Evolutionary conservation across 2,797 vertebrate genomes (phyloP).

Genomic region (Takifugu rubripes): DNA sequence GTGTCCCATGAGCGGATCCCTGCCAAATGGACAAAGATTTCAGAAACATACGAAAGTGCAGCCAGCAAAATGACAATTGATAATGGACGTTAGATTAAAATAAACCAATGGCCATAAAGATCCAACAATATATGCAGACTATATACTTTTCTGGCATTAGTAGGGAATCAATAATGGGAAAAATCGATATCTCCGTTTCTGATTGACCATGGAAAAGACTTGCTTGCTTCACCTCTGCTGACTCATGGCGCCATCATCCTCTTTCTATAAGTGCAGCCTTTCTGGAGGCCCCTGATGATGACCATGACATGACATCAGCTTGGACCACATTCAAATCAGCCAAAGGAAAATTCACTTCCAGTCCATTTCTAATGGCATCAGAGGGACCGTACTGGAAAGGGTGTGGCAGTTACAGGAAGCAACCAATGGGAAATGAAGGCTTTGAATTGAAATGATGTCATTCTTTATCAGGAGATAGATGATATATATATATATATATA

Average conservation of each 20-base stretch:
- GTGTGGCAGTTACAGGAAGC: neutral
- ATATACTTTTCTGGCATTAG: conserved; percentile 30
- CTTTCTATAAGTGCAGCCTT: neutral
- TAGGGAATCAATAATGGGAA: conserved; percentile 63
- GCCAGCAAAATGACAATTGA: neutral
- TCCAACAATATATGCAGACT: conserved; percentile 4
- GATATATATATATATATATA: too few relatives aligned
- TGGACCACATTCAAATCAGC: neutral
- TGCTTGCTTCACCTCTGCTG: conserved; percentile 27
- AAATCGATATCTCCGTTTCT: conserved; percentile 53
- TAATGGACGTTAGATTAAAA: neutral
- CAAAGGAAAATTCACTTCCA: neutral
- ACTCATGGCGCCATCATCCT: conserved; percentile 43
- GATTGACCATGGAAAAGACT: conserved; percentile 19
- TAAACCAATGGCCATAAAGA: neutral
- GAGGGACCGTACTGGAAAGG: neutral
- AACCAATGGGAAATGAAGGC: too few relatives aligned
- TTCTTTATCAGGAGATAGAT: too few relatives aligned
- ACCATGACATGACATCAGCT: neutral
- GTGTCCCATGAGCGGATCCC: conserved; percentile 98
- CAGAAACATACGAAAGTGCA: neutral
- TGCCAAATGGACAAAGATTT: conserved; percentile 41
- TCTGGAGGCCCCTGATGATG: neutral
- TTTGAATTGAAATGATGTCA: too few relatives aligned
- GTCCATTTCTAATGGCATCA: neutral